Percentiles rank a stretch among this genome's conserved stretches.
These are phyloP conservation scores for Unio delphinus DNA, from an alignment of 2,888 invertebrate genomes.

Conservation along the genomic window DNA sequence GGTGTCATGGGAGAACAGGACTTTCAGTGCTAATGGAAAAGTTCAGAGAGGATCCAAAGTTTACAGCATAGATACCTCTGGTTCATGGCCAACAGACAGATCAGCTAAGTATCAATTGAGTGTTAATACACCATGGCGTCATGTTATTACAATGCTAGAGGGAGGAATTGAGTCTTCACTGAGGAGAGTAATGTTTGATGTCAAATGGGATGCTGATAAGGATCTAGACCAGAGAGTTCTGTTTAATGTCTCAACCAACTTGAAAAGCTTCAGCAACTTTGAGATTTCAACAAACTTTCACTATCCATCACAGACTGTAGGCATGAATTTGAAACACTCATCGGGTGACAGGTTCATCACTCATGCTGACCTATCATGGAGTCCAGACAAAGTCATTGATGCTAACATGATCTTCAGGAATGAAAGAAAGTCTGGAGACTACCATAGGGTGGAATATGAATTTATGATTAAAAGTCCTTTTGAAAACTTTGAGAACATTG, in stretches of 20 bases:
- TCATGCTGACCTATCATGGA: slow-evolving; percentile 44
- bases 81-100: slow-evolving; percentile 11
- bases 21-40: slow-evolving; percentile 18
- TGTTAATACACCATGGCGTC: slow-evolving; percentile 24
- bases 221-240: slow-evolving; percentile 34
- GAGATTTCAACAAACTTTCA: slow-evolving; percentile 25
- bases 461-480: slow-evolving; percentile 43
- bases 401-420: slow-evolving; percentile 29
- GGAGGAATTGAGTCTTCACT: slow-evolving; percentile 15
- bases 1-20: slow-evolving; percentile 17
- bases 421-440: slow-evolving; percentile 14
- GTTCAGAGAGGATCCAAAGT: slow-evolving; percentile 20
- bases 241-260: slow-evolving; percentile 25
- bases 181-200: slow-evolving; percentile 30
- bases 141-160: slow-evolving; percentile 27
- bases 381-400: slow-evolving; percentile 30
- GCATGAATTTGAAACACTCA: slow-evolving; percentile 29
- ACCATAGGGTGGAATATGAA: slow-evolving; percentile 25
- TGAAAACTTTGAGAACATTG: slow-evolving; percentile 29
- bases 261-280: slow-evolving; percentile 32
- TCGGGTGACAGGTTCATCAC: slow-evolving; percentile 27
- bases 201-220: slow-evolving; percentile 49
- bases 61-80: slow-evolving; percentile 17
- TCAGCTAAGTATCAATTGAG: slow-evolving; percentile 18
- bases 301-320: slow-evolving; percentile 35